Conservation (phyloP, 1,140 invertebrate species). For the Pentalonia nigronervosa region DNA sequence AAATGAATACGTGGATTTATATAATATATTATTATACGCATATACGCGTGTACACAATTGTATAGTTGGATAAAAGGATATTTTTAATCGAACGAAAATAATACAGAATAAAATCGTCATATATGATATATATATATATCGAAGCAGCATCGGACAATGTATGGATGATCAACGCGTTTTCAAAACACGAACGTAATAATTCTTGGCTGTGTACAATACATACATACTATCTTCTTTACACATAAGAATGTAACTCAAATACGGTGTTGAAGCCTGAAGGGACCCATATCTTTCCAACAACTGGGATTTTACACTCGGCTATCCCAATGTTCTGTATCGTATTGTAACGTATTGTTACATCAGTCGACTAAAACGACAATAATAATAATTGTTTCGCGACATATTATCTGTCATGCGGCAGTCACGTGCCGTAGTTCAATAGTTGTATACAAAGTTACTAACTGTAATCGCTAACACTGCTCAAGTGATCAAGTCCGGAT, state of each 20-base stretch:
- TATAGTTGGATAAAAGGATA: slow-evolving; percentile 8
- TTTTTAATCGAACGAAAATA: slow-evolving; percentile 10
- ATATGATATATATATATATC: too few species aligned
- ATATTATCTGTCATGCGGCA: not conserved
- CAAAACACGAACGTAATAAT: not conserved
- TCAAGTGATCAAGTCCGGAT: not conserved
- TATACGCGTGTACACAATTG: not conserved
- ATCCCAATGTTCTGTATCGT: not conserved
- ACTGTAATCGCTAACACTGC: not conserved
- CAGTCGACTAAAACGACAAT: not conserved
- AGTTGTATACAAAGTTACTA: not conserved
- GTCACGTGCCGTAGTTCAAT: not conserved
- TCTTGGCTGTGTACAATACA: not conserved
- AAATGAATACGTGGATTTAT: not conserved
- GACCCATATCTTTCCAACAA: not conserved
- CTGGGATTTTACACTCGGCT: not conserved
- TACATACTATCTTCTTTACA: not conserved
- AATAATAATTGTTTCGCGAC: not conserved
- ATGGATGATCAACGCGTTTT: not conserved
- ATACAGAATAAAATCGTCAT: not conserved
- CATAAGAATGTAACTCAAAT: not conserved
- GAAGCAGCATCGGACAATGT: not conserved
- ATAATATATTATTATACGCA: slow-evolving; percentile 35
- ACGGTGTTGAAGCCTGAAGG: not conserved
- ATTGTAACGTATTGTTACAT: not conserved